These are phyloP conservation scores for Diadegma fenestrale DNA, from an alignment of 2,888 invertebrate species.

Conservation along the genomic window DNA sequence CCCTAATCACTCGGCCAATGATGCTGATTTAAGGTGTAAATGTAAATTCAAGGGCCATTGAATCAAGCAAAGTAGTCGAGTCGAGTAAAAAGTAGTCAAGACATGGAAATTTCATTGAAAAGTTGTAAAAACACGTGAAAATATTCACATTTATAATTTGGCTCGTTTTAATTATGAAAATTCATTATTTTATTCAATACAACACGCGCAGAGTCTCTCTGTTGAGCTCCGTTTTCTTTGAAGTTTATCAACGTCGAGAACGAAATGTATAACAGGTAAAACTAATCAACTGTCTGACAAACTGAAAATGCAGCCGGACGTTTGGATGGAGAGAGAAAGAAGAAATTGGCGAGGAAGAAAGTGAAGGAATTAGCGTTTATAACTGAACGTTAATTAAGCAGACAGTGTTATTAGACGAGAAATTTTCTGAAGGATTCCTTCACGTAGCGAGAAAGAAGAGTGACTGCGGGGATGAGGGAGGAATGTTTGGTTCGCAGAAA, in stretches of 20 bases:
- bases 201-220: background rate
- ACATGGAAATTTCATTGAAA: background rate
- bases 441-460: constrained; percentile 16
- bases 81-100: no score
- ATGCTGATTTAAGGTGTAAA: background rate
- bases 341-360: background rate
- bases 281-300: background rate
- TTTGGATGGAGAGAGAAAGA: background rate
- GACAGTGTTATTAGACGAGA: constrained; percentile 16
- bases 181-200: background rate
- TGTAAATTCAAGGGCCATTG: background rate
- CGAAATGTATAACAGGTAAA: background rate
- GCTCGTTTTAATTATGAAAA: background rate
- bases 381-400: constrained; percentile 42
- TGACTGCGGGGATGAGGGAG: background rate
- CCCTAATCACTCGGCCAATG: constrained; percentile 3
- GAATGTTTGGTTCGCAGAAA: background rate
- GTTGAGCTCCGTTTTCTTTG: constrained; percentile 13
- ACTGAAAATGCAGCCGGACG: background rate
- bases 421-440: constrained; percentile 14
- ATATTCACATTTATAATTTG: background rate
- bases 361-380: constrained; percentile 25
- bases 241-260: constrained; percentile 12
- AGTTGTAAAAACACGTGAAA: background rate
- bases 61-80: background rate